Conservation (phyloP, 2,797 vertebrate genomes). For the Hylomyscus alleni region DNA sequence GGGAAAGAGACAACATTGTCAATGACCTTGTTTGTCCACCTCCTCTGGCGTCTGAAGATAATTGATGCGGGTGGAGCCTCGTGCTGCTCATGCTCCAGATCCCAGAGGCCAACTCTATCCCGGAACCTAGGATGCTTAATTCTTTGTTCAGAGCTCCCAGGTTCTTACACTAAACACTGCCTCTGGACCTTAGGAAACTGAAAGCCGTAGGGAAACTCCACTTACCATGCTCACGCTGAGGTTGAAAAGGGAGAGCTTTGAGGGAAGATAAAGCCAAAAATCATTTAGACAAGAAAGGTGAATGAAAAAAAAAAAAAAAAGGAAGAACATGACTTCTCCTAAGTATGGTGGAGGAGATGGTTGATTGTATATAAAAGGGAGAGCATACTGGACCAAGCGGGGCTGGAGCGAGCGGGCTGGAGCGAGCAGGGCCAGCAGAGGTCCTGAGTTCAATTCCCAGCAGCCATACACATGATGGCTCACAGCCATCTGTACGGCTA, state of each 20-base stretch:
- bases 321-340: neutral
- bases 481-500: no score
- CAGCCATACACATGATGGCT: no score
- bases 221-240: neutral
- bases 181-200: constrained; percentile 1
- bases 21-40: neutral
- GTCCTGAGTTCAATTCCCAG: no score
- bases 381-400: no score
- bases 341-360: neutral
- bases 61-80: no score
- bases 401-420: no score
- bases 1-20: neutral
- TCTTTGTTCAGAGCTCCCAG: neutral
- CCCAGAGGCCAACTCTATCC: neutral
- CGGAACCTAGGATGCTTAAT: neutral
- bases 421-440: no score
- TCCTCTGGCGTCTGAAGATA: neutral
- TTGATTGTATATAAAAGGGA: neutral
- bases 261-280: neutral
- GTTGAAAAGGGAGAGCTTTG: neutral
- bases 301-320: neutral
- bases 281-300: neutral
- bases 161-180: neutral
- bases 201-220: neutral
- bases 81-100: neutral